Conservation (phyloP, 2,797 vertebrate genomes). For the Protosalanx chinensis region DNA sequence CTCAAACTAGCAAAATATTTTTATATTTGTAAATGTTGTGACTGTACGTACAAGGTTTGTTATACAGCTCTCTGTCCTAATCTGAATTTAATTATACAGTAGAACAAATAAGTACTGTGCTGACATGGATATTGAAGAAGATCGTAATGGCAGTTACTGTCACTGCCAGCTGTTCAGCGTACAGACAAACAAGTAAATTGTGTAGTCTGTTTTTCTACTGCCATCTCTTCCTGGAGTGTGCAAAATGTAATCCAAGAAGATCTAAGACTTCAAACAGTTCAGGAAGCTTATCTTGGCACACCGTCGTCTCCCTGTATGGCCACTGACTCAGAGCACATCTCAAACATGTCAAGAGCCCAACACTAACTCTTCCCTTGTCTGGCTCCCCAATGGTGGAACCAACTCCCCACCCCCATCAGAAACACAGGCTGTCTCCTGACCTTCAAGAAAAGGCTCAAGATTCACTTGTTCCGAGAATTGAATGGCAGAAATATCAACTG, state of each 20-base stretch:
- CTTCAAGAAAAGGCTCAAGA: too few relatives aligned
- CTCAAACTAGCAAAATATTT: too few relatives aligned
- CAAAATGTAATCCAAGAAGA: slow-evolving; percentile 23
- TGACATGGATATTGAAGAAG: neutral
- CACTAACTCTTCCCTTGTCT: slow-evolving; percentile 25
- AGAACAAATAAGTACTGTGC: slow-evolving; percentile 5
- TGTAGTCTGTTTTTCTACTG: neutral
- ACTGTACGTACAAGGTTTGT: neutral
- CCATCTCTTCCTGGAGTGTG: slow-evolving; percentile 23
- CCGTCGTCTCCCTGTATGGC: slow-evolving; percentile 5
- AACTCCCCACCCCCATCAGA: too few relatives aligned
- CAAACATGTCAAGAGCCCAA: slow-evolving; percentile 22
- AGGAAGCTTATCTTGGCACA: slow-evolving; percentile 8
- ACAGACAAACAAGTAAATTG: neutral
- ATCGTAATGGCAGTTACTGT: neutral
- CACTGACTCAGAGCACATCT: slow-evolving; percentile 8
- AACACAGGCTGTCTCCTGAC: too few relatives aligned
- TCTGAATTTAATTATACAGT: neutral
- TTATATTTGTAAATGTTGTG: too few relatives aligned
- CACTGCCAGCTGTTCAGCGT: neutral
- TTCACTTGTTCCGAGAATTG: slow-evolving; percentile 7
- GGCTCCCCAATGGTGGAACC: too few relatives aligned
- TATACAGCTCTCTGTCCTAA: neutral
- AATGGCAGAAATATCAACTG: neutral
- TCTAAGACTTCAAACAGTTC: slow-evolving; percentile 20